Conservation (phyloP, 2,888 invertebrate species). For the Psylliodes chrysocephalus region DNA sequence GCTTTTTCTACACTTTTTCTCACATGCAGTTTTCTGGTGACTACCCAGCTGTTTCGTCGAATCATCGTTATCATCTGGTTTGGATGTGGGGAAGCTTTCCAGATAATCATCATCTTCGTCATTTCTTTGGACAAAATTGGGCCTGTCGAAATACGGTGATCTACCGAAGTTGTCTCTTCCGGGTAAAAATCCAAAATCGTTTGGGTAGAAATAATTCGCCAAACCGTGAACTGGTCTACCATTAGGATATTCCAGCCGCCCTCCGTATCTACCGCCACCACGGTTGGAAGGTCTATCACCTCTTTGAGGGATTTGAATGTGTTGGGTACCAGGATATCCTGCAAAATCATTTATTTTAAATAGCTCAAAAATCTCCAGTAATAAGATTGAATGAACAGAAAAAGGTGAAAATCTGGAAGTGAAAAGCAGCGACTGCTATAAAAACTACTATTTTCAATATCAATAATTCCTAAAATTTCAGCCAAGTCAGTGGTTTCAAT, state of each 20-base stretch:
- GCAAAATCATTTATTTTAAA: constrained; percentile 10
- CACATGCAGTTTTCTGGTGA: constrained; percentile 56
- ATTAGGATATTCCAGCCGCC: constrained; percentile 56
- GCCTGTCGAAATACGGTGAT: constrained; percentile 38
- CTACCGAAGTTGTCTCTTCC: constrained; percentile 48
- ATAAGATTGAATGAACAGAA: too few species aligned
- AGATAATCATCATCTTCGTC: constrained; percentile 40
- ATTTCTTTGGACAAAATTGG: constrained; percentile 36
- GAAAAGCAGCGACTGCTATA: too few species aligned
- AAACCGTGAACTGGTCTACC: constrained; percentile 52
- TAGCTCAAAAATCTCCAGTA: too few species aligned
- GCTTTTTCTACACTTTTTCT: constrained; percentile 61
- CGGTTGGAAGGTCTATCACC: constrained; percentile 39
- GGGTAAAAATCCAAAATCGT: constrained; percentile 52
- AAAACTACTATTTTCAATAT: too few species aligned
- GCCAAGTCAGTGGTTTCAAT: too few species aligned
- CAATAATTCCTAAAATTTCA: too few species aligned
- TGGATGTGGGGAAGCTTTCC: constrained; percentile 38
- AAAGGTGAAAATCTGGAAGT: too few species aligned
- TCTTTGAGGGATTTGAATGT: constrained; percentile 34
- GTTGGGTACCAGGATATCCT: constrained; percentile 41
- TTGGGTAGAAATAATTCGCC: constrained; percentile 47
- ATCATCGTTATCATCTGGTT: constrained; percentile 45
- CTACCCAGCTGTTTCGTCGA: constrained; percentile 25
- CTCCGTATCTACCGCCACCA: constrained; percentile 56